Evolutionary conservation across 2,113 vertebrate genomes (phyloP).

Genomic region (Xenotilapia longispinis): DNA sequence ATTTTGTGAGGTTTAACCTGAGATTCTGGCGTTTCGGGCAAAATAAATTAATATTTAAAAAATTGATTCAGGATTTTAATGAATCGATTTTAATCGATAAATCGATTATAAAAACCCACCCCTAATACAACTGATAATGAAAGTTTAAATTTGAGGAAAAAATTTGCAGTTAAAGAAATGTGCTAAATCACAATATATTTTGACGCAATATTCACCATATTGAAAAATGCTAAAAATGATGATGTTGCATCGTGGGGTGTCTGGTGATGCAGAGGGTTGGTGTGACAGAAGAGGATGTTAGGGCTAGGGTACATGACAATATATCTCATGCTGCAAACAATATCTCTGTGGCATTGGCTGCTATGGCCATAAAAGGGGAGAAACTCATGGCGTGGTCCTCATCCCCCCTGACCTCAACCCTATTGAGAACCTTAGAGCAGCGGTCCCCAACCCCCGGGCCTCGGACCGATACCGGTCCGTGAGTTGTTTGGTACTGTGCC

Average conservation of each 20-base stretch:
- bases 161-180: background rate
- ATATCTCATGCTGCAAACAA: background rate
- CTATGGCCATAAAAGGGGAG: background rate
- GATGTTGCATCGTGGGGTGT: background rate
- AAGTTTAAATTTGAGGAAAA: background rate
- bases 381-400: background rate
- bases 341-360: background rate
- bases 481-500: fast-evolving
- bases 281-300: background rate
- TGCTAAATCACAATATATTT: background rate
- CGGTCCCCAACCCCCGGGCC: no score
- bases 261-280: background rate
- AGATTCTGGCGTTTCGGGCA: no score
- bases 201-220: background rate
- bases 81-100: no score
- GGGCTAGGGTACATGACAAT: background rate
- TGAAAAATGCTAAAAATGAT: background rate
- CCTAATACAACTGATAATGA: background rate
- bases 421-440: background rate
- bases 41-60: no score
- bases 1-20: no score
- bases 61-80: no score
- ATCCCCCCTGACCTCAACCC: background rate
- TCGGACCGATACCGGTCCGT: no score
- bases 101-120: no score